phyloP scores from a whole-genome alignment of 2,888 invertebrate genomes.

The Belgica antarctica region DNA sequence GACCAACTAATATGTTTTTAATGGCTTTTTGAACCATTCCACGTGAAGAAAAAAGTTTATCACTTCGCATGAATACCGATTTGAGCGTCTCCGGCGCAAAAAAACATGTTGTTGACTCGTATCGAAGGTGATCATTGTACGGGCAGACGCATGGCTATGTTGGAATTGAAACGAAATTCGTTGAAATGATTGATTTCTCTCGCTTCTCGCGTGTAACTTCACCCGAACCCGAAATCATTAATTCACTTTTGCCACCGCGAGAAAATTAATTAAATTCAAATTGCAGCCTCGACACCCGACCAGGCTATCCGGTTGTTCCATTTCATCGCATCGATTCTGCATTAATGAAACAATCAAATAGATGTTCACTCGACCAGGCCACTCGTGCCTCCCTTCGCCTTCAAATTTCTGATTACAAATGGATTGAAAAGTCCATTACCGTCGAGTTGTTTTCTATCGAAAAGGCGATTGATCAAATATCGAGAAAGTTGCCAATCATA shows the following conservation, averaged over 20 bases:
- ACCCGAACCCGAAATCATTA: neutral
- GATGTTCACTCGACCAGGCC: too few relatives aligned
- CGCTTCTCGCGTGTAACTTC: neutral
- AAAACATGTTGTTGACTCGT: neutral
- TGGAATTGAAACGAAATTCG: neutral
- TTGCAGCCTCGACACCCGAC: neutral
- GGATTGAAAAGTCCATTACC: slow-evolving; percentile 25
- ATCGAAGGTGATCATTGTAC: neutral
- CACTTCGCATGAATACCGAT: too few relatives aligned
- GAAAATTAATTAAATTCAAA: slow-evolving; percentile 23
- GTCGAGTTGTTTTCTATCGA: slow-evolving; percentile 9
- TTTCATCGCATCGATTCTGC: slow-evolving; percentile 7
- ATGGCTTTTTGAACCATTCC: too few relatives aligned
- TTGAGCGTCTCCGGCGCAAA: neutral
- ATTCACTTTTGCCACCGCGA: neutral
- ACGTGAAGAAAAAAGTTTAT: too few relatives aligned
- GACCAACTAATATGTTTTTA: too few relatives aligned
- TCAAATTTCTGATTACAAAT: slow-evolving; percentile 25
- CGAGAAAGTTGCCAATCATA: slow-evolving; percentile 28
- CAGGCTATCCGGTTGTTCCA: slow-evolving; percentile 2
- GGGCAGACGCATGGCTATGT: too few relatives aligned
- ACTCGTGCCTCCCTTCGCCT: too few relatives aligned
- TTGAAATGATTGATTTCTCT: slow-evolving; percentile 2
- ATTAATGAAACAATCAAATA: slow-evolving; percentile 12
- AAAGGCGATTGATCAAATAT: slow-evolving; percentile 3